Conservation (phyloP, 1,140 invertebrate species). For the Drosophila kikkawai region DNA sequence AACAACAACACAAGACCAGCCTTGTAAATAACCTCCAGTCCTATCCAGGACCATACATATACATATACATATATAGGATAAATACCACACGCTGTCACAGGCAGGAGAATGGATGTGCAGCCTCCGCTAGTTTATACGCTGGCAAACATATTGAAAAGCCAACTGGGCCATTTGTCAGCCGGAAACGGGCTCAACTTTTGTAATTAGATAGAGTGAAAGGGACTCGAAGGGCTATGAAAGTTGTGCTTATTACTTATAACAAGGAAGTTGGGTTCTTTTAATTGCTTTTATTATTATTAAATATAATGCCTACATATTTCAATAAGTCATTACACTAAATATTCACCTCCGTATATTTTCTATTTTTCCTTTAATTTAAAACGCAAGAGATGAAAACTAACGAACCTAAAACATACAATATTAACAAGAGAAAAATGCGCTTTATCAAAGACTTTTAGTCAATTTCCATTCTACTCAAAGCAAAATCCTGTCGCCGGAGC, state of each 20-base stretch:
- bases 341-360: not conserved
- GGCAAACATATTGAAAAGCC: conserved; percentile 75
- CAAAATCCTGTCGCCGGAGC: conserved; percentile 40
- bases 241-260: conserved; percentile 20
- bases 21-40: conserved; percentile 16
- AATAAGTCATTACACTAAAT: no score
- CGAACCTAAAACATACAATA: conserved; percentile 43
- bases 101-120: conserved; percentile 53
- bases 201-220: conserved; percentile 70
- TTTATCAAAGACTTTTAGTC: conserved; percentile 55
- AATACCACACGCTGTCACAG: conserved; percentile 51
- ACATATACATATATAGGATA: conserved; percentile 3
- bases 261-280: conserved; percentile 4
- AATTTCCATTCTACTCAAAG: conserved; percentile 54
- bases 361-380: not conserved
- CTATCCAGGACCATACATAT: conserved; percentile 6
- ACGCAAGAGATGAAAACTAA: conserved; percentile 21
- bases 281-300: not conserved
- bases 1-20: conserved; percentile 7
- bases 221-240: conserved; percentile 3
- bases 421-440: conserved; percentile 19
- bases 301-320: not conserved
- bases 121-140: conserved; percentile 64
- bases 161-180: conserved; percentile 68
- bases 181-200: conserved; percentile 62